Conservation (phyloP, 1,140 invertebrate genomes). For the Bombus vancouverensis region DNA sequence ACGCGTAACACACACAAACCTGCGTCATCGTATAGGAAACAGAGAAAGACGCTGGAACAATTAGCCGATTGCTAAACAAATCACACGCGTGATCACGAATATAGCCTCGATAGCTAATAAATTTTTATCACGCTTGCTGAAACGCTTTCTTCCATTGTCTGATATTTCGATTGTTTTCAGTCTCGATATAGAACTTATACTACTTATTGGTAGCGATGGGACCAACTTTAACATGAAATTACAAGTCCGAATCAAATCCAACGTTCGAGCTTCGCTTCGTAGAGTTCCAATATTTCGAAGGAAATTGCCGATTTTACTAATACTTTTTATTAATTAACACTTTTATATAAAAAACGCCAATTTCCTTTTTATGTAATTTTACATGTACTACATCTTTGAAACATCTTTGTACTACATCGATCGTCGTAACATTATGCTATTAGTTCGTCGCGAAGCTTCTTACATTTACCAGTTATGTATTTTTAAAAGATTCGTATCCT, state of each 20-base stretch:
- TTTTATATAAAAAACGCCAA: too few relatives aligned
- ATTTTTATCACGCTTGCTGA: not conserved
- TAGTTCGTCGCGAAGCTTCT: too few relatives aligned
- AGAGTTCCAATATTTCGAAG: accelerated
- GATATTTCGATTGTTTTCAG: not conserved
- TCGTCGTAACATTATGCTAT: too few relatives aligned
- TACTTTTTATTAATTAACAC: too few relatives aligned
- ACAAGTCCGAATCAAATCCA: accelerated
- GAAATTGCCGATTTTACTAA: too few relatives aligned
- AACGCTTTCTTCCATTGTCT: slow-evolving; percentile 7
- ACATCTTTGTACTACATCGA: too few relatives aligned
- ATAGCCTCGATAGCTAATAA: not conserved
- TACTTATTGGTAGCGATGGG: not conserved
- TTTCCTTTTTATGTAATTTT: too few relatives aligned
- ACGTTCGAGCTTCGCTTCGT: not conserved
- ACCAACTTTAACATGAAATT: not conserved
- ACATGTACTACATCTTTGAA: too few relatives aligned
- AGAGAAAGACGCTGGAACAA: not conserved
- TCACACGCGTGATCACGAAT: not conserved
- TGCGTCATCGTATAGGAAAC: not conserved
- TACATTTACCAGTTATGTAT: too few relatives aligned
- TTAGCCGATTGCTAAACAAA: not conserved
- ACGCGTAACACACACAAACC: not conserved
- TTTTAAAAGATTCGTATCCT: too few relatives aligned
- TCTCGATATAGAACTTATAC: not conserved